Base-by-base conservation (phyloP, 1,140 invertebrate species). In the Luehdorfia chinensis region DNA sequence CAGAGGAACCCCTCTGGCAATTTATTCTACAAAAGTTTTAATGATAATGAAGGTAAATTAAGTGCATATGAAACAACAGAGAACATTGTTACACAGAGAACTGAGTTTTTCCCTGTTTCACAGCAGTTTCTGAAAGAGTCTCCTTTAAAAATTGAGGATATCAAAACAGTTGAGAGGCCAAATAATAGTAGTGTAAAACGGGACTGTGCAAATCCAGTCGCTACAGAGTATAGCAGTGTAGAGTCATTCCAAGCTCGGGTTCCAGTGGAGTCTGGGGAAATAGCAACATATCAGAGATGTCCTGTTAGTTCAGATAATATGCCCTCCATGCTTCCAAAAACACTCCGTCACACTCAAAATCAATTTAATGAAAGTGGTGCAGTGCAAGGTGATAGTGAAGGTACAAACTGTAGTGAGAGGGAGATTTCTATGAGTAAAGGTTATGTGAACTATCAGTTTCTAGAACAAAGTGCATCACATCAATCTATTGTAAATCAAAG, bases 401-500 rank as follows among this genome's bases (percentile, higher is more conserved):
- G 56, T 55, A 60, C 63, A 56, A 69, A 75, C 50, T 75, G 66
- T 55, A 50, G 63, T 75, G 75, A 85, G 12, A 66, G 65, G 54
- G 77, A 84, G 47, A 58, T 75, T 37, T 61, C 70, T 13, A 58
- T 81, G 23, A 62, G 66, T 25, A 85, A 81, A 47, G 75, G 73
- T 63, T 81, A 75, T 73, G 67, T 86, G 51, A 87, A 88, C 71
- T 88, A 87, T 67, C 84, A 87, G 57, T 74, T 87, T 50, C 72
- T 87, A 70, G 81, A 87, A 78, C 84, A 87, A 50, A 85, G 84
- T 77, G 76, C 87, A 48, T 74, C 80, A 33, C 84, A 87, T 58
- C 86, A 87, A 44, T 87, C 84, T 33, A 87, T 87, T 71, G 80
- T 87, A 50, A 88, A 86, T 75, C 84, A 87, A 49, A 87, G 81